These are phyloP conservation scores for Falco cherrug DNA, from an alignment of 2,797 vertebrate species.

Conservation along the genomic window DNA sequence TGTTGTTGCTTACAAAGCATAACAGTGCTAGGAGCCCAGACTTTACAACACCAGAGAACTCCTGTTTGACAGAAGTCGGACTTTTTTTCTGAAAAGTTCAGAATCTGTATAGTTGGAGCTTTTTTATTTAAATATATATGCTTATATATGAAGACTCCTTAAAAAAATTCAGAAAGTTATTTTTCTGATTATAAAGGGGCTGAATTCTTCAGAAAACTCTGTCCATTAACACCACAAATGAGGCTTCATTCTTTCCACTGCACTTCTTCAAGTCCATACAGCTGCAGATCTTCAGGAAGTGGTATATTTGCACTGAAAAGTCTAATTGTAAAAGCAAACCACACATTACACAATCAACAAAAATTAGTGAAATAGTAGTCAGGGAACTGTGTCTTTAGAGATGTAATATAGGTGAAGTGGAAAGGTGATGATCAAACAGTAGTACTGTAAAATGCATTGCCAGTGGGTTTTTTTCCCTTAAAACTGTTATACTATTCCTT, in stretches of 20 bases:
- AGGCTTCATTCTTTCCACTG: neutral
- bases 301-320: neutral
- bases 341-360: neutral
- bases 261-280: neutral
- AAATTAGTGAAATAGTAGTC: neutral
- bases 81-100: neutral
- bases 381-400: neutral
- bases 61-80: neutral
- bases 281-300: neutral
- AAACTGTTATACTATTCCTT: neutral
- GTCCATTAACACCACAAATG: neutral
- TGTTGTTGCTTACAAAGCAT: neutral
- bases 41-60: neutral
- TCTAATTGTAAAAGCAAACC: neutral
- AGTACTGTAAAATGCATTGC: neutral
- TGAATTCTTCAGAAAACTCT: neutral
- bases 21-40: neutral
- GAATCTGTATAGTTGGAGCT: neutral
- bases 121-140: neutral
- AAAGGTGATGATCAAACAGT: neutral
- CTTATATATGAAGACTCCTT: neutral
- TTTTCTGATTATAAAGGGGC: neutral
- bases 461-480: fast-evolving
- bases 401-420: neutral
- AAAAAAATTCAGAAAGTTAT: neutral